Percentiles rank a stretch among this genome's conserved stretches.
Conservation (phyloP, 2,113 vertebrate genomes). For the Tiliqua scincoides region DNA sequence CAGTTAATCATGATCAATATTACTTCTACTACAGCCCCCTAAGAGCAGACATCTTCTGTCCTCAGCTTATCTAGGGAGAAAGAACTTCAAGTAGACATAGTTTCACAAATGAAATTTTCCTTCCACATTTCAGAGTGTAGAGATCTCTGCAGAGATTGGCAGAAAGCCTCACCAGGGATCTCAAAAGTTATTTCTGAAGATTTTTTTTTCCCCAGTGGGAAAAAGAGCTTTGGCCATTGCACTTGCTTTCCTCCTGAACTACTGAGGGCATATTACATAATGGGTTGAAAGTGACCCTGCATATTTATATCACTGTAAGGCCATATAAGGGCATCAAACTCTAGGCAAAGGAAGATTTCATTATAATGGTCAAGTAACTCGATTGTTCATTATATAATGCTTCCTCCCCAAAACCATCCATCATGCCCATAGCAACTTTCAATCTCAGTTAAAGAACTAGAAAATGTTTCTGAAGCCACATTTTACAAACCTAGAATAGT, state of each 20-base stretch:
- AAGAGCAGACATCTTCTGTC: neutral
- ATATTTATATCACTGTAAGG: neutral
- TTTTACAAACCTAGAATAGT: neutral
- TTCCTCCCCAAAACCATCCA: neutral
- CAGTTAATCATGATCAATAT: neutral
- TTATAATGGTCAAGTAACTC: slow-evolving; percentile 16
- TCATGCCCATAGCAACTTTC: neutral
- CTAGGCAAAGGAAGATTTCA: slow-evolving; percentile 7
- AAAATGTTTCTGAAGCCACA: neutral
- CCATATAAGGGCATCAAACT: neutral
- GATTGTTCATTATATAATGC: slow-evolving; percentile 13
- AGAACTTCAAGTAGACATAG: neutral
- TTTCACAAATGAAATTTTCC: neutral
- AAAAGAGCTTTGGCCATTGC: neutral
- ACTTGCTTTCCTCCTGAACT: neutral
- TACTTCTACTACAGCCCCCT: neutral
- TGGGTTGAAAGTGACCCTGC: neutral
- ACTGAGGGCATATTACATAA: neutral
- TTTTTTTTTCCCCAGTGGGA: neutral
- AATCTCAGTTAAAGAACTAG: neutral
- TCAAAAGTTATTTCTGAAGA: neutral
- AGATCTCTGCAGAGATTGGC: neutral
- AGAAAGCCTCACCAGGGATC: neutral
- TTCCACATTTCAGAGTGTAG: neutral
- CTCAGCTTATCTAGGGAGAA: neutral